Percentiles rank a stretch among this genome's conserved stretches.
phyloP scores from a whole-genome alignment of 2,113 vertebrate species.

The Elaphurus davidianus region DNA sequence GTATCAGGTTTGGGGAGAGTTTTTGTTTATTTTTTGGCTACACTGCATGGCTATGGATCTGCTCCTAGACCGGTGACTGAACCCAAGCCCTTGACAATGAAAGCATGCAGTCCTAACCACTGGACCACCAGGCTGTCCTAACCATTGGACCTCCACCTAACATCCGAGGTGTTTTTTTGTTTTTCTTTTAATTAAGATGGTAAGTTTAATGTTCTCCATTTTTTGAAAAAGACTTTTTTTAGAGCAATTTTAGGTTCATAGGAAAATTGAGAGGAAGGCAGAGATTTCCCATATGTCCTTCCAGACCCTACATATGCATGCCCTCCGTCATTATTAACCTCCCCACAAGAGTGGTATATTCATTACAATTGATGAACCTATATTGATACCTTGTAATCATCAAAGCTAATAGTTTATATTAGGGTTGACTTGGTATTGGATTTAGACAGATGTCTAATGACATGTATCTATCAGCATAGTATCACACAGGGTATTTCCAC shows the following conservation, averaged over 20 bases:
- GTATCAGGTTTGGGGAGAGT: background rate
- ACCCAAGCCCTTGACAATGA: background rate
- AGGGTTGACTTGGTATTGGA: background rate
- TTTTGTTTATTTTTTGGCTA: background rate
- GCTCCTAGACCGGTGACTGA: background rate
- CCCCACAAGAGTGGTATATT: background rate
- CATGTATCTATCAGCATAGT: background rate
- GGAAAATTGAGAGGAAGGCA: background rate
- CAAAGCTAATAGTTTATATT: background rate
- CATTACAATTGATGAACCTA: background rate
- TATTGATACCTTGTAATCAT: background rate
- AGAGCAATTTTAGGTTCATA: background rate
- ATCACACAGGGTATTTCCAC: background rate
- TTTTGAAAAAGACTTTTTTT: background rate
- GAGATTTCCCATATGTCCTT: background rate
- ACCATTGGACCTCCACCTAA: background rate
- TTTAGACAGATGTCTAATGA: background rate
- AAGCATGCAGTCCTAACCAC: background rate
- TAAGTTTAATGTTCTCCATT: background rate
- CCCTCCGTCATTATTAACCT: background rate
- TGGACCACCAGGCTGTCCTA: background rate
- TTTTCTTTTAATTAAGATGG: background rate
- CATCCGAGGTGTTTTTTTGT: background rate
- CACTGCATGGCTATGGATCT: background rate
- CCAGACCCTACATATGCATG: background rate